Evolutionary conservation across 1,140 invertebrate species (phyloP), one percentile per base, ranked within the genome.

Genomic region (Drosophila quadrilineata): DNA sequence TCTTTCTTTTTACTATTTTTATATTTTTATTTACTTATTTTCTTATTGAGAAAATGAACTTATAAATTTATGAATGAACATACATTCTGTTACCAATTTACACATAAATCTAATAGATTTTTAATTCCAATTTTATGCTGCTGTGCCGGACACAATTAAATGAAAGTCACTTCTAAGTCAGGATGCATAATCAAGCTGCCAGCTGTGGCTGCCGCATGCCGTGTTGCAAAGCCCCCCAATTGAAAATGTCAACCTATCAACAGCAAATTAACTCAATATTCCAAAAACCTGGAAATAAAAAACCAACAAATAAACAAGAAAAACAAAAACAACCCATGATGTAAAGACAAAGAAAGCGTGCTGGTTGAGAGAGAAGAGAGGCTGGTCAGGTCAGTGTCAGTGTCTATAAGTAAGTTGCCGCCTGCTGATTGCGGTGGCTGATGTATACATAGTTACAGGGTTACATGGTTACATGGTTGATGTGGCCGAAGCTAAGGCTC

Each of bases 241-340:
- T 80, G 68, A 75, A 82, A 75, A 82, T 82, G 76, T 76, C 76
- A 80, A 80, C 67, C 77, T 84, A 80, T 80, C 76, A 80, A 72
- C 76, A 84, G 69, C 76, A 80, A 80, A 80, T 80, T 80, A 84
- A 84, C 77, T 80, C 71, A 76, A 76, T 77, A 71, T 69, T 45
- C 66, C 63, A 63, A 79, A 68, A 58, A n/a, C n/a, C n/a, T n/a
- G n/a, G n/a, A n/a, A 57, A 69, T 58, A 72, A 64, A 41, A 49
- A 26, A 56, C 52, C 43, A 71, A 40, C 31, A 46, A 46, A 17
- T 29, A 46, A 46, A 48, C 28, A 46, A 40, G 40, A 41, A 31
- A 64, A 70, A 41, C 38, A 36, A 57, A 16, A 28, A 46, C 17
- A 53, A 38, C n/a, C 10, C 17, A 5, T 16, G 45, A 33, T n/a